Conservation (phyloP, 2,113 vertebrate species). For the Natator depressus region DNA sequence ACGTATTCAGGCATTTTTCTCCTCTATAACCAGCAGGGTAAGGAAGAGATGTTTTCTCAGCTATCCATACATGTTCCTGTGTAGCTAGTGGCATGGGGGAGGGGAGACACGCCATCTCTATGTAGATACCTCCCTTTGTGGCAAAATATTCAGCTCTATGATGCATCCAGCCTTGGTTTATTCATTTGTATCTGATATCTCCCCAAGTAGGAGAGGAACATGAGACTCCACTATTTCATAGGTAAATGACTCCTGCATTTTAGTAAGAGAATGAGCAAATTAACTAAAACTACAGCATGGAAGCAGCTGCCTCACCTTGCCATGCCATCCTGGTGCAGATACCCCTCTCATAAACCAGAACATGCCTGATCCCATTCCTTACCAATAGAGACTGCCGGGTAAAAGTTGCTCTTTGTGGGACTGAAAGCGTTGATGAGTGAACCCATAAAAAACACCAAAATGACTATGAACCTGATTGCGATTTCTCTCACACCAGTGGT, state of each 20-base stretch:
- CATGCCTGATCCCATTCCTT: background rate
- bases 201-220: background rate
- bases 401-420: background rate
- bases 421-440: background rate
- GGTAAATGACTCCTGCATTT: constrained; percentile 54
- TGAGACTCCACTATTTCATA: background rate
- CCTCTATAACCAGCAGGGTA: background rate
- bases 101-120: constrained; percentile 30
- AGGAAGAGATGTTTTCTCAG: constrained; percentile 41
- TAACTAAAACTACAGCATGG: constrained; percentile 1
- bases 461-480: background rate
- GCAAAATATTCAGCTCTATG: constrained; percentile 20
- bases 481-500: background rate
- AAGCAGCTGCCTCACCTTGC: background rate
- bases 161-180: background rate
- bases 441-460: background rate
- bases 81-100: constrained; percentile 28
- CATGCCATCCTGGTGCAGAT: background rate
- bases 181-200: constrained; percentile 44
- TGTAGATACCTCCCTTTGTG: constrained; percentile 39
- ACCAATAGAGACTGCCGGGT: background rate
- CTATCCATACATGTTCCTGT: constrained; percentile 28
- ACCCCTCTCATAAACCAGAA: background rate
- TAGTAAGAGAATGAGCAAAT: constrained; percentile 38
- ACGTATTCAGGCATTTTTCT: constrained; percentile 22